Evolutionary conservation across 1,140 invertebrate genomes (phyloP).

Genomic region (Holotrichia oblita): DNA sequence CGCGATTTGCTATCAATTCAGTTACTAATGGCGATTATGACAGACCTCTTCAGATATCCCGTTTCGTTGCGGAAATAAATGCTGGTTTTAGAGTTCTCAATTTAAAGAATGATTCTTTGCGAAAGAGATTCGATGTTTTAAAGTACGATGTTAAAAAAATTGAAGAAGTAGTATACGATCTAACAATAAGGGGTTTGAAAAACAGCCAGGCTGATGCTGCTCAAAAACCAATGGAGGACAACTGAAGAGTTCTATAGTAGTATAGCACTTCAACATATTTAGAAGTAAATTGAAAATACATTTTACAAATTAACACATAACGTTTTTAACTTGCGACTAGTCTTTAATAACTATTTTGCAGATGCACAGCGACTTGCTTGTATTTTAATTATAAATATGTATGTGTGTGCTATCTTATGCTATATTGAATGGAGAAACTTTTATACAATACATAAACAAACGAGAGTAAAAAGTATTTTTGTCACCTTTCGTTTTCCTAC

Average conservation of each 20-base stretch:
- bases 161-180: conserved; percentile 94
- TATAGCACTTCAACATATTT: no score
- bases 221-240: not conserved
- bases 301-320: no score
- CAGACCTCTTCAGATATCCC: conserved; percentile 82
- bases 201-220: not conserved
- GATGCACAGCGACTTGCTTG: no score
- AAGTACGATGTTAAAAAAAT: conserved; percentile 96
- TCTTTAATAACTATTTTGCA: no score
- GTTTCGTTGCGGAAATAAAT: conserved; percentile 87
- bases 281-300: no score
- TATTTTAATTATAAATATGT: no score
- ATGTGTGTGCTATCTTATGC: no score
- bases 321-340: no score
- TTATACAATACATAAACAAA: no score
- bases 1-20: conserved; percentile 86
- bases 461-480: no score
- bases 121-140: conserved; percentile 88
- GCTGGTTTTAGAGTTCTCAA: conserved; percentile 89
- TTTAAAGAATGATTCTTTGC: conserved; percentile 88
- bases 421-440: no score
- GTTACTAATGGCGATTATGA: conserved; percentile 87
- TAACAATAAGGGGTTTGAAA: conserved; percentile 84
- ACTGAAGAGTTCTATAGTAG: not conserved
- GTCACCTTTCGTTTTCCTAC: no score